Percentiles rank a stretch among this genome's conserved stretches.
Conservation (phyloP, 2,113 vertebrate species). For the Semicossyphus pulcher region DNA sequence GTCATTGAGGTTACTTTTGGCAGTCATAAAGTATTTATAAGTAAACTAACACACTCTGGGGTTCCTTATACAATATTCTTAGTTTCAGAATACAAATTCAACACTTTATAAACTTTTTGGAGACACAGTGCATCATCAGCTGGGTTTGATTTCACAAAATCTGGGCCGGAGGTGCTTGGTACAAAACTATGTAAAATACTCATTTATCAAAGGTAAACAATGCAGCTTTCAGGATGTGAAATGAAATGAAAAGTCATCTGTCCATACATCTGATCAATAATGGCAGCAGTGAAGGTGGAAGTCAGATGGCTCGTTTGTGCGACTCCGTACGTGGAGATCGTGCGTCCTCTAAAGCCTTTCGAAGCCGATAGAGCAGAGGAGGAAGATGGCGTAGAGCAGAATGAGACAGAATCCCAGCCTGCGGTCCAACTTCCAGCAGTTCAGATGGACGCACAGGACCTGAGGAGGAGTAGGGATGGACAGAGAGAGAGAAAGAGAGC, state of each 20-base stretch:
- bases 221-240: conserved; percentile 31
- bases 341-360: conserved; percentile 74
- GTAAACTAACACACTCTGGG: conserved; percentile 63
- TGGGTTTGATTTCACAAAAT: conserved; percentile 49
- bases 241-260: conserved; percentile 34
- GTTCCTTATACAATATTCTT: conserved; percentile 32
- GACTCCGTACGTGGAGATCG: neutral
- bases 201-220: conserved; percentile 72
- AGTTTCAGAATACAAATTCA: conserved; percentile 55
- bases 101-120: conserved; percentile 43
- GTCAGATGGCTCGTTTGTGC: neutral
- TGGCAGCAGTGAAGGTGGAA: conserved; percentile 42
- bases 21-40: conserved; percentile 39
- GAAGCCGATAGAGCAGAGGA: conserved; percentile 83
- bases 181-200: conserved; percentile 79
- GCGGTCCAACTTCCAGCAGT: conserved; percentile 84
- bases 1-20: conserved; percentile 60
- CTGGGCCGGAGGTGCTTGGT: conserved; percentile 51
- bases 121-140: conserved; percentile 46
- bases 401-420: conserved; percentile 81
- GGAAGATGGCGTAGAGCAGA: conserved; percentile 83
- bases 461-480: conserved; percentile 36
- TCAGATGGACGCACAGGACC: conserved; percentile 85
- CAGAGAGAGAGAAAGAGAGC: conserved; percentile 1
- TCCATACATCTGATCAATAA: conserved; percentile 16